Evolutionary conservation across 2,888 invertebrate species (phyloP).

Genomic region (Amiota mariae): DNA sequence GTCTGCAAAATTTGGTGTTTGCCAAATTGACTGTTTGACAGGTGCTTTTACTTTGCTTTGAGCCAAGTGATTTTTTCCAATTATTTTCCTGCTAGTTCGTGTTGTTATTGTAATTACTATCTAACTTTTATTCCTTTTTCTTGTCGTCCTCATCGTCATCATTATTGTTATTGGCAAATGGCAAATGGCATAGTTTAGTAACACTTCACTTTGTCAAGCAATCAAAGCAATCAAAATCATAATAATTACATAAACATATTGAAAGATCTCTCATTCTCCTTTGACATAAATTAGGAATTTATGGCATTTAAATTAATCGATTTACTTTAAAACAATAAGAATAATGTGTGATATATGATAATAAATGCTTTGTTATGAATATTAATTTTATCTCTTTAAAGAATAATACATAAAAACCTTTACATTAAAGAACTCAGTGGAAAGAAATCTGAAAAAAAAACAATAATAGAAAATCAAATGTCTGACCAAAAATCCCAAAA

Average conservation of each 20-base stretch:
- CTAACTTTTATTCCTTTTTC: neutral
- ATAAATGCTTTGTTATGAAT: too few relatives aligned
- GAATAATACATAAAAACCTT: too few relatives aligned
- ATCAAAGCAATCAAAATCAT: neutral
- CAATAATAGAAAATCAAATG: neutral
- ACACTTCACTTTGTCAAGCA: neutral
- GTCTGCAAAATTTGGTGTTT: slow-evolving; percentile 36
- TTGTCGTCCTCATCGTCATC: too few relatives aligned
- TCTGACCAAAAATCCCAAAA: neutral
- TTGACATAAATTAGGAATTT: too few relatives aligned
- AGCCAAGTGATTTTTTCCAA: slow-evolving; percentile 27
- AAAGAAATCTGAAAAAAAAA: neutral
- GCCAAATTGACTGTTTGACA: slow-evolving; percentile 51
- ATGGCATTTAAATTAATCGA: too few relatives aligned
- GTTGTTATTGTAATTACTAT: slow-evolving; percentile 16
- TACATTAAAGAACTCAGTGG: too few relatives aligned
- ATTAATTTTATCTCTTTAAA: too few relatives aligned
- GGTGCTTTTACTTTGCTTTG: slow-evolving; percentile 21
- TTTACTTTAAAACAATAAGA: too few relatives aligned
- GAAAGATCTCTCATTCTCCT: too few relatives aligned
- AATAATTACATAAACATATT: slow-evolving; percentile 11
- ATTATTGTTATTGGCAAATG: neutral
- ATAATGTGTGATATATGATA: too few relatives aligned
- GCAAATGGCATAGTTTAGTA: slow-evolving; percentile 39
- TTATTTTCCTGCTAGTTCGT: slow-evolving; percentile 11